Base-by-base conservation (phyloP, 2,113 vertebrate species). In the Paracyprichromis sp. region DNA sequence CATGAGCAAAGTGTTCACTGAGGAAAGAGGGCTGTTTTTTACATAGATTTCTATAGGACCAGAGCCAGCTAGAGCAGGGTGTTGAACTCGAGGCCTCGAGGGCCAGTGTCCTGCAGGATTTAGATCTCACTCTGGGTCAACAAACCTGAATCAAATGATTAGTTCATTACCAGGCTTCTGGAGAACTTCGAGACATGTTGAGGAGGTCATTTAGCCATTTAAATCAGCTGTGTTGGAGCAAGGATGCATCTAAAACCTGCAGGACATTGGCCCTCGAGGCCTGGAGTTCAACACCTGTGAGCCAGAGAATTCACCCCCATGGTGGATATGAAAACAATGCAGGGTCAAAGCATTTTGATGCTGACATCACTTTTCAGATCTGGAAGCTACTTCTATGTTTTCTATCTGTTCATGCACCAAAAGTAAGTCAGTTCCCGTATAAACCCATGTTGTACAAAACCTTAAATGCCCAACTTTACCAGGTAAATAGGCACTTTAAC, bases 61-160 rank as follows among this genome's bases (percentile, higher is more conserved):
- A 36, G 59, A 56, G 24, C 11, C 0, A 56, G 21, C 52, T 54
- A 4, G 52, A 63, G 59, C 9, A 63, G 26, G 57, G 8, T 61
- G 29, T 61, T 0, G 0, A 61, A 61, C 29, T 34, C 5, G 16
- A 61, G 57, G 16, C 16, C 57, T 61, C 8, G 16, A 34, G 57
- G 16, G 57, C 2, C 57, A 17, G 16, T 34, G 57, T 61, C 57
- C 29, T 34, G 5, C 57, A 61, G 57, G 29, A 19, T 61, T 61
- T 61, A 61, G 16, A 61, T 61, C 29, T 6, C 57, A 61, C 29
- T 17, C 57, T 61, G 57, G 57, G 16, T 61, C 57, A 61, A 61
- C 29, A 61, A 31, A 34, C 57, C 14, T 61, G 29, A 34, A 36
- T 63, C 16, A 36, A 34, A 63, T 63, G 16, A 61, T 61, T 61